These are phyloP conservation scores for Megaceryle maxima DNA, from an alignment of 2,113 vertebrate genomes.

Conservation along the genomic window DNA sequence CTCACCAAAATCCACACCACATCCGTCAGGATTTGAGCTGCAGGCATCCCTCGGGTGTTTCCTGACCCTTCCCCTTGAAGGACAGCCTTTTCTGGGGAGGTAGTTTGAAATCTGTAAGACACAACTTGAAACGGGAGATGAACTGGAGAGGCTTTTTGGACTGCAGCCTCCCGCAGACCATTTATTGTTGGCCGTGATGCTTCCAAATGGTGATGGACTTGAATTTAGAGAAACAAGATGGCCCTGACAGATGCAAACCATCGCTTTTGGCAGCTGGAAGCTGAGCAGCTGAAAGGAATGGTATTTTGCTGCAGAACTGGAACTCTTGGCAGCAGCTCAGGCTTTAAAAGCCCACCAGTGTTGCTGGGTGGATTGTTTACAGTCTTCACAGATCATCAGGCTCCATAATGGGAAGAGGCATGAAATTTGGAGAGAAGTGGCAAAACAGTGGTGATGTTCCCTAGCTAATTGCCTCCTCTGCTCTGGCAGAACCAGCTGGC, in stretches of 20 bases:
- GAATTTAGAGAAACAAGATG: constrained; percentile 12
- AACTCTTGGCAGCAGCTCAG: background rate
- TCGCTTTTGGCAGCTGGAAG: constrained; percentile 52
- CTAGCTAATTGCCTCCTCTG: background rate
- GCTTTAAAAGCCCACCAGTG: background rate
- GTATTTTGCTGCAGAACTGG: background rate
- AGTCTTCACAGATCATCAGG: background rate
- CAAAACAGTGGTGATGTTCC: background rate
- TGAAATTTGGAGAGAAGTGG: background rate
- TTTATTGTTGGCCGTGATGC: background rate
- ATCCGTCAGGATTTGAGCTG: rapidly evolving
- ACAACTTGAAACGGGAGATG: background rate
- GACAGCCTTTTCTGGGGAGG: background rate
- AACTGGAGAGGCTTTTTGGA: background rate
- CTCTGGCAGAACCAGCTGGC: background rate
- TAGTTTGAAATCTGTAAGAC: background rate
- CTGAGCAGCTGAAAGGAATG: constrained; percentile 31
- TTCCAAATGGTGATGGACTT: background rate
- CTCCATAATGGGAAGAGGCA: background rate
- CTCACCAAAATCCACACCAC: too few relatives aligned
- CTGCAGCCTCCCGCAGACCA: background rate
- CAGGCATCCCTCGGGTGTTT: background rate
- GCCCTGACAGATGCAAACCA: constrained; percentile 31
- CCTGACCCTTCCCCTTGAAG: background rate
- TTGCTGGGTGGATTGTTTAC: background rate